Evolutionary conservation across 2,888 invertebrate species (phyloP).

Genomic region (Athetis lepigone): DNA sequence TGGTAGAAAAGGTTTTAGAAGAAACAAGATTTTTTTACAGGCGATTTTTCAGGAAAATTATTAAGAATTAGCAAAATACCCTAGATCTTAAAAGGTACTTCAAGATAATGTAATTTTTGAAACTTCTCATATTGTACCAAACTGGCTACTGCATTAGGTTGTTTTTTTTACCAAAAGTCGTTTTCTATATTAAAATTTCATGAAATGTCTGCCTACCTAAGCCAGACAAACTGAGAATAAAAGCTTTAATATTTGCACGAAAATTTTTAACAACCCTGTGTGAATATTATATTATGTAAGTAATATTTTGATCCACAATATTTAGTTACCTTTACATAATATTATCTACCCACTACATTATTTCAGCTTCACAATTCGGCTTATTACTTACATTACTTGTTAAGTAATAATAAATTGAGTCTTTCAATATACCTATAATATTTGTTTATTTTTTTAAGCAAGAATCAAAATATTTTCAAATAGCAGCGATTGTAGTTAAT

Average conservation of each 20-base stretch:
- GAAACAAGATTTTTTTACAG: too few relatives aligned
- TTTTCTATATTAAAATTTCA: not conserved
- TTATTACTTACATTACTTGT: not conserved
- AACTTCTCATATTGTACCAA: not conserved
- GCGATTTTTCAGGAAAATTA: not conserved
- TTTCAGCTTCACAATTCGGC: conserved; percentile 9
- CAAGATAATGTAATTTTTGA: too few relatives aligned
- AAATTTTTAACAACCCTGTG: not conserved
- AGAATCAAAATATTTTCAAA: too few relatives aligned
- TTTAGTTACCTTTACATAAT: conserved; percentile 9
- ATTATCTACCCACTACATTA: not conserved
- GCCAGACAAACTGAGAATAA: not conserved
- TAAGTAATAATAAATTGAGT: too few relatives aligned
- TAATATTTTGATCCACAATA: conserved; percentile 16
- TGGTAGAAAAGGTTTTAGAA: not conserved
- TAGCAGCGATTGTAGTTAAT: too few relatives aligned
- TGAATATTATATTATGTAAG: too few relatives aligned
- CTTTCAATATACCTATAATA: too few relatives aligned
- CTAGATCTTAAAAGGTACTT: too few relatives aligned
- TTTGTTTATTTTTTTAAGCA: too few relatives aligned
- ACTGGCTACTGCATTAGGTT: not conserved
- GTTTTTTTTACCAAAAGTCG: not conserved
- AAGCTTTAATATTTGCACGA: conserved; percentile 11
- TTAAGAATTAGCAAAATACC: not conserved
- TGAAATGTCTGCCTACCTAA: not conserved